Evolutionary conservation across 64 coral and sea anemone genomes (phyloP).

Genomic region (Trachythela sp.): DNA sequence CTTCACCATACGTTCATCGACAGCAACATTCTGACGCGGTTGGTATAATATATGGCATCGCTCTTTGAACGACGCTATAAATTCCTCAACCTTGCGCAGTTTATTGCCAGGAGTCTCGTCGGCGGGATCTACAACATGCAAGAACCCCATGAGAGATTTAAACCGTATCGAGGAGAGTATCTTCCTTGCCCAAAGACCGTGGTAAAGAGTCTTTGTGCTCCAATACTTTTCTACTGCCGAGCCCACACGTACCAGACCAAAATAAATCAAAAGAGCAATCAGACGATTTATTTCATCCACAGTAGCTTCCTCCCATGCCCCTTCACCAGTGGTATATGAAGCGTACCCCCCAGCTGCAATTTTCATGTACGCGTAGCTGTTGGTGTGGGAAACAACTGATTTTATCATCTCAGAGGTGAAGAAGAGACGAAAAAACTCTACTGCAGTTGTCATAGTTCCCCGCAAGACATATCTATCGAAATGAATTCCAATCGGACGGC

Average conservation of each 20-base stretch:
- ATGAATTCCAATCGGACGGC: neutral
- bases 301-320: neutral
- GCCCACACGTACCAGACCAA: neutral
- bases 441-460: neutral
- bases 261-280: neutral
- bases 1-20: neutral
- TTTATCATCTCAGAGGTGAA: neutral
- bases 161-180: neutral
- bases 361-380: neutral
- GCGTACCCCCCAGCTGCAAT: neutral
- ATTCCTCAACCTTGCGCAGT: neutral
- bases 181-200: neutral
- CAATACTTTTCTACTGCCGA: neutral
- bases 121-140: neutral
- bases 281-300: neutral
- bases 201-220: neutral
- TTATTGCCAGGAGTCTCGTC: neutral
- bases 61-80: neutral
- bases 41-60: neutral
- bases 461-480: neutral
- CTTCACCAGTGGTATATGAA: neutral
- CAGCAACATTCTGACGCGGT: neutral
- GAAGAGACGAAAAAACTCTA: neutral
- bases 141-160: neutral
- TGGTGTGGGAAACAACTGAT: neutral